These are phyloP conservation scores for Pseudoips prasinana DNA, from an alignment of 2,888 invertebrate species.

Conservation along the genomic window DNA sequence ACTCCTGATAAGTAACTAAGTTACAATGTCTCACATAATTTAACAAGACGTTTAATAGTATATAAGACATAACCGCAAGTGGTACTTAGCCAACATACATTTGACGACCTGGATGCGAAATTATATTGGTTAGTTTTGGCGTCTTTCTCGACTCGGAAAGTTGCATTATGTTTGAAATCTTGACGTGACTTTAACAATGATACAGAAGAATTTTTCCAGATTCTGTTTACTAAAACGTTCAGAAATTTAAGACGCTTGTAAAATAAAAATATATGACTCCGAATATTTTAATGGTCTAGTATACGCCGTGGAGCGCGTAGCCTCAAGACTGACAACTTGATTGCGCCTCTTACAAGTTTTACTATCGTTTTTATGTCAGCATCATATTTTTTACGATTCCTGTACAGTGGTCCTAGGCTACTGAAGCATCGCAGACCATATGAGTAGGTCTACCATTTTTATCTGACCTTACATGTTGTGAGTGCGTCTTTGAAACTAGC, in stretches of 20 bases:
- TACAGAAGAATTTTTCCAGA: no score
- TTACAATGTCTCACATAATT: constrained; percentile 20
- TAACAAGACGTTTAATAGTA: constrained; percentile 22
- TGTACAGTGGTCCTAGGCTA: constrained; percentile 32
- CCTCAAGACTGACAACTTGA: constrained; percentile 37
- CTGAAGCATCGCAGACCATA: constrained; percentile 15
- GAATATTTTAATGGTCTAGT: constrained; percentile 36
- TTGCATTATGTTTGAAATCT: no score
- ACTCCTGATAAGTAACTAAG: constrained; percentile 16
- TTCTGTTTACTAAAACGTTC: no score
- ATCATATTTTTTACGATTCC: constrained; percentile 40
- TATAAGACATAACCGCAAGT: constrained; percentile 10
- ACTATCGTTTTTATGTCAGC: constrained; percentile 49
- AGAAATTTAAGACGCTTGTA: no score
- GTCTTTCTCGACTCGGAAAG: no score
- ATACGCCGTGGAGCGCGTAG: constrained; percentile 5
- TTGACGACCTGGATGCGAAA: no score
- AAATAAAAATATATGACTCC: constrained; percentile 28
- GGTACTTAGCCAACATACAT: no score
- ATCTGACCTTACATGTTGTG: constrained; percentile 31
- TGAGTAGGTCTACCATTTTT: constrained; percentile 28
- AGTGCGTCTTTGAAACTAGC: constrained; percentile 36
- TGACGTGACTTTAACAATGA: no score
- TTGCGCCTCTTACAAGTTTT: constrained; percentile 48
- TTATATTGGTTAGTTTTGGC: no score